Percentiles rank a stretch among this genome's conserved stretches.
These are phyloP conservation scores for Sphenodon punctatus DNA, from an alignment of 2,797 vertebrate species.

Conservation along the genomic window DNA sequence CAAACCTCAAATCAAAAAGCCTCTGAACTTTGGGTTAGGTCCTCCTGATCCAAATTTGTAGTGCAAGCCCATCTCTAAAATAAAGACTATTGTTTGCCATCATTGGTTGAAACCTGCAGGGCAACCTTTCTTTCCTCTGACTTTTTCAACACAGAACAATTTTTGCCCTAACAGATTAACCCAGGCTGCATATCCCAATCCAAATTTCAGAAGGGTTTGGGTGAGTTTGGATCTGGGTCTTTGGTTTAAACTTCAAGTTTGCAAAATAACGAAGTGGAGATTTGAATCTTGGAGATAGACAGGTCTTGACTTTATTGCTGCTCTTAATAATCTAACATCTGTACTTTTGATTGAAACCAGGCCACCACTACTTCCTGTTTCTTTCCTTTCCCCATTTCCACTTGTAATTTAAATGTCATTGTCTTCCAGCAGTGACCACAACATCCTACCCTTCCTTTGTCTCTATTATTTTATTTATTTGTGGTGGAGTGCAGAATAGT, in stretches of 20 bases:
- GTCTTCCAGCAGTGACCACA: constrained; percentile 48
- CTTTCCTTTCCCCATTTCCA: constrained; percentile 10
- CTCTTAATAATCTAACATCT: neutral
- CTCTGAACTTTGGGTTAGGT: neutral
- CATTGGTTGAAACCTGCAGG: neutral
- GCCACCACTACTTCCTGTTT: neutral
- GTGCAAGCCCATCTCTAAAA: neutral
- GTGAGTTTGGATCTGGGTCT: neutral
- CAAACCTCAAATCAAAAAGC: neutral
- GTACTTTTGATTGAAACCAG: neutral
- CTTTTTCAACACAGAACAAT: neutral
- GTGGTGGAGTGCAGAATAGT: constrained; percentile 2
- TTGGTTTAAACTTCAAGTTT: too few relatives aligned
- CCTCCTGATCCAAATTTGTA: neutral
- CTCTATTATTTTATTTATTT: neutral
- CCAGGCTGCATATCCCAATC: neutral
- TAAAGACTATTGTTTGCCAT: too few relatives aligned
- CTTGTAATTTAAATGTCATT: constrained; percentile 20
- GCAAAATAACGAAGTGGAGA: neutral
- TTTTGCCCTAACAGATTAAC: neutral
- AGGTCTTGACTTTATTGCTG: neutral
- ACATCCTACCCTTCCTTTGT: constrained; percentile 43
- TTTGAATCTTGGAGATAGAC: neutral
- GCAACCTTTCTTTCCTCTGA: neutral
- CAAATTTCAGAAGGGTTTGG: neutral